Percentiles rank a stretch among this genome's conserved stretches.
Evolutionary conservation across 2,888 invertebrate genomes (phyloP).

Genomic region (Lycophotia porphyrea): DNA sequence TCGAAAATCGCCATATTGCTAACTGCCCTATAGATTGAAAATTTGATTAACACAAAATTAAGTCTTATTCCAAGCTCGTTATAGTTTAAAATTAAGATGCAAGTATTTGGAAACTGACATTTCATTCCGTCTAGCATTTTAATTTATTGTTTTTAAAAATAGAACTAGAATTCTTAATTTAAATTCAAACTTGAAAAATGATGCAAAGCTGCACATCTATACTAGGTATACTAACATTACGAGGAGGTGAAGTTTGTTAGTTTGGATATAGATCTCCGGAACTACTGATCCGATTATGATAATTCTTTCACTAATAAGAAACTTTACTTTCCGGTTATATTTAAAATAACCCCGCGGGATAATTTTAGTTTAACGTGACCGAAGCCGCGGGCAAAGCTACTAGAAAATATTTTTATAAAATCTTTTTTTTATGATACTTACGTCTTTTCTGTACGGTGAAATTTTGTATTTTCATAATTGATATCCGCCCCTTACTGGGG

Average conservation of each 20-base stretch:
- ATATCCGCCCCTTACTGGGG: constrained; percentile 83
- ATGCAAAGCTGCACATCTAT: background rate
- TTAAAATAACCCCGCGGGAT: no score
- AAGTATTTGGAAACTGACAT: background rate
- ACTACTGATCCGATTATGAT: background rate
- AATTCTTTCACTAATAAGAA: background rate
- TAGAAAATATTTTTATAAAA: background rate
- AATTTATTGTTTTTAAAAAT: background rate
- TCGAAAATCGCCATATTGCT: background rate
- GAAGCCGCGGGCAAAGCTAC: background rate
- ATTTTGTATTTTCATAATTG: constrained; percentile 84
- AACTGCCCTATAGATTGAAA: background rate
- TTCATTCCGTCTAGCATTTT: background rate
- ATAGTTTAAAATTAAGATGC: background rate
- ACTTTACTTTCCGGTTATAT: no score
- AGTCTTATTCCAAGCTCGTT: background rate
- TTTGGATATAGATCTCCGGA: background rate
- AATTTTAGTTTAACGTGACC: background rate
- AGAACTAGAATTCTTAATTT: background rate
- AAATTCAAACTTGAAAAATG: background rate
- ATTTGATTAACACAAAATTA: background rate
- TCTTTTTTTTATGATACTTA: constrained; percentile 70
- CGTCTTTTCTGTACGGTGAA: constrained; percentile 82
- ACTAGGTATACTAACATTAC: background rate
- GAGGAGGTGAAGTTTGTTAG: background rate